Evolutionary conservation across 2,797 vertebrate species (phyloP).

Genomic region (Acrossocheilus wenchowensis): DNA sequence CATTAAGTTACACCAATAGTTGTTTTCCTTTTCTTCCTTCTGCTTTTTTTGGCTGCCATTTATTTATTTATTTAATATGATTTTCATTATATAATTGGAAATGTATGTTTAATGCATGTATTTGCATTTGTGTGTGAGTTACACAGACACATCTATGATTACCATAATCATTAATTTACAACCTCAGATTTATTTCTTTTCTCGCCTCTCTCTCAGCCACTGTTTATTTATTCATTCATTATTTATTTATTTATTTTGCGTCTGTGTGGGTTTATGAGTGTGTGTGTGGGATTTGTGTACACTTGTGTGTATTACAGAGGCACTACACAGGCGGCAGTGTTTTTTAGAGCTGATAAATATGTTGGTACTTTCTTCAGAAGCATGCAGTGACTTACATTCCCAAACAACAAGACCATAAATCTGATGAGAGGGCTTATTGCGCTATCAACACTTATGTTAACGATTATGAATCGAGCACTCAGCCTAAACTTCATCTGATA

Average conservation of each 20-base stretch:
- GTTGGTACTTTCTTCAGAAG: conserved; percentile 35
- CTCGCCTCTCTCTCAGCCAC: conserved; percentile 31
- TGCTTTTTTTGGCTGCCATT: neutral
- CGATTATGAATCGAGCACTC: neutral
- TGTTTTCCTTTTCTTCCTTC: conserved; percentile 1
- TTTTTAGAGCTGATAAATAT: conserved; percentile 40
- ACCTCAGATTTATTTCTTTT: conserved; percentile 24
- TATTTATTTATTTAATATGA: neutral
- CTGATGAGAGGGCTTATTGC: conserved; percentile 5
- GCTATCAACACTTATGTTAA: conserved; percentile 19
- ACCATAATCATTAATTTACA: conserved; percentile 39
- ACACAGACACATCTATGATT: neutral
- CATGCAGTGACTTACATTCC: neutral
- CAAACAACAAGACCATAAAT: conserved; percentile 19
- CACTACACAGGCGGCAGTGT: conserved; percentile 12
- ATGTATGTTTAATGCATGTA: conserved; percentile 7
- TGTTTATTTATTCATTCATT: conserved; percentile 41
- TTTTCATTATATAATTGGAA: neutral
- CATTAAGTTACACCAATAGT: conserved; percentile 29
- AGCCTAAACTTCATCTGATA: conserved; percentile 5
- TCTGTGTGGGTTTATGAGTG: conserved; percentile 15
- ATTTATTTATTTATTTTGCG: conserved; percentile 42
- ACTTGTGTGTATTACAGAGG: conserved; percentile 15
- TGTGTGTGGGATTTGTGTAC: conserved; percentile 10
- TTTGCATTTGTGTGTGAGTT: neutral